Percentiles rank a stretch among this genome's conserved stretches.
phyloP scores from a whole-genome alignment of 2,888 invertebrate genomes.

The Atherix ibis region DNA sequence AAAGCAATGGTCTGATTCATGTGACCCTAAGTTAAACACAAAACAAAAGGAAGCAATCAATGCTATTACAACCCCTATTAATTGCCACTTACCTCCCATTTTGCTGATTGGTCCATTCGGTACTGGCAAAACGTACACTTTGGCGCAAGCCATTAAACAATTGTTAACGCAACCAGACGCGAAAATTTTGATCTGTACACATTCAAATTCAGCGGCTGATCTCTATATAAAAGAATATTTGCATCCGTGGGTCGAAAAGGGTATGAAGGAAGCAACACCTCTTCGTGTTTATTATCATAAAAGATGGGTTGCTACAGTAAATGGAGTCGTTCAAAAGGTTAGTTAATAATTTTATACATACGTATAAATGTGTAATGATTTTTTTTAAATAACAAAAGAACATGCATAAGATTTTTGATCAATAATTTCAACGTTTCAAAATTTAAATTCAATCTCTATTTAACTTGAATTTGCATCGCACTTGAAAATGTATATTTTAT shows the following conservation, averaged over 20 bases:
- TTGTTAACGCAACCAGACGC: conserved; percentile 45
- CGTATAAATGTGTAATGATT: conserved; percentile 1
- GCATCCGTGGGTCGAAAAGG: conserved; percentile 55
- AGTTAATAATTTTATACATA: too few species aligned
- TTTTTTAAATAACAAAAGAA: background rate
- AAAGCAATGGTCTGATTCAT: conserved; percentile 47
- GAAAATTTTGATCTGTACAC: conserved; percentile 66
- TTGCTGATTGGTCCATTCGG: conserved; percentile 67
- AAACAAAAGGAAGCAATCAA: conserved; percentile 66
- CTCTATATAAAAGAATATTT: conserved; percentile 72
- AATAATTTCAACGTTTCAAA: too few species aligned
- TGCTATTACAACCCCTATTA: conserved; percentile 52
- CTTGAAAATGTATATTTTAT: too few species aligned
- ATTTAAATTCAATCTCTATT: too few species aligned
- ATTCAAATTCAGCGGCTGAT: conserved; percentile 77
- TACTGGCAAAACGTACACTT: conserved; percentile 74
- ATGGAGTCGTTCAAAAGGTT: conserved; percentile 49
- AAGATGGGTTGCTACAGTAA: conserved; percentile 63
- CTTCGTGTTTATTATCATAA: conserved; percentile 65
- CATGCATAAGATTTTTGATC: too few species aligned
- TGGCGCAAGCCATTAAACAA: conserved; percentile 58
- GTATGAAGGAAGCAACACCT: conserved; percentile 49
- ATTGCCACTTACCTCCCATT: conserved; percentile 49
- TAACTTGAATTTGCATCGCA: too few species aligned
- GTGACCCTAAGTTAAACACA: conserved; percentile 50